These are phyloP conservation scores for Drosophila flavopinicola DNA, from an alignment of 2,888 invertebrate species.

Conservation along the genomic window DNA sequence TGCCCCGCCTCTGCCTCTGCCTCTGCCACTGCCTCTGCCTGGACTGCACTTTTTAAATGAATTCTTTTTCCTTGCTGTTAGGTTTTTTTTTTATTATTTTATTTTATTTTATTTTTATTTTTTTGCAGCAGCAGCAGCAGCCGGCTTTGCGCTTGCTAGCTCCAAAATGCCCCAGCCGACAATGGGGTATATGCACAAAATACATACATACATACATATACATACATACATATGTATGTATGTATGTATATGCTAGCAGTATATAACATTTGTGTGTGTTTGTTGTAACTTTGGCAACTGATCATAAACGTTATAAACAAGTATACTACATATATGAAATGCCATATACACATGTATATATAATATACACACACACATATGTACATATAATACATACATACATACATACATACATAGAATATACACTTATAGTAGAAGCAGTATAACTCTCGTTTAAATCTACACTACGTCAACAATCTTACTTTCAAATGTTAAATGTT, in stretches of 20 bases:
- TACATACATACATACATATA: background rate
- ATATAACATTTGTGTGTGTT: conserved; percentile 20
- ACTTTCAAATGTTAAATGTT: no score
- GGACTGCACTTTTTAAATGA: conserved; percentile 37
- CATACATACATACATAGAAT: no score
- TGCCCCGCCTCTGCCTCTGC: background rate
- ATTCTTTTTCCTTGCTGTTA: conserved; percentile 19
- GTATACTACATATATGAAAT: background rate
- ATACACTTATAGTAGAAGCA: no score
- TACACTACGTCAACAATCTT: no score
- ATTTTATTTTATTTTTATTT: conserved; percentile 11
- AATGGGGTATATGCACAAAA: conserved; percentile 34
- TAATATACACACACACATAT: background rate
- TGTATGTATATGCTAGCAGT: conserved; percentile 11
- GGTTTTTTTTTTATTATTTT: conserved; percentile 13
- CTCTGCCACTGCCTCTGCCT: conserved; percentile 22
- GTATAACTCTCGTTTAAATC: no score
- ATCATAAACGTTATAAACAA: conserved; percentile 47
- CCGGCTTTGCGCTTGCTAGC: conserved; percentile 17
- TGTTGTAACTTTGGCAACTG: conserved; percentile 59
- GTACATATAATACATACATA: background rate
- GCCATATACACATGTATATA: background rate
- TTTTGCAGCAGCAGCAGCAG: conserved; percentile 42
- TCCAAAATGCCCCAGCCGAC: conserved; percentile 36
- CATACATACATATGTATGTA: conserved; percentile 2